Conservation (phyloP, 2,113 vertebrate genomes). For the crab-eating macaque (Macaca fascicularis) region DNA sequence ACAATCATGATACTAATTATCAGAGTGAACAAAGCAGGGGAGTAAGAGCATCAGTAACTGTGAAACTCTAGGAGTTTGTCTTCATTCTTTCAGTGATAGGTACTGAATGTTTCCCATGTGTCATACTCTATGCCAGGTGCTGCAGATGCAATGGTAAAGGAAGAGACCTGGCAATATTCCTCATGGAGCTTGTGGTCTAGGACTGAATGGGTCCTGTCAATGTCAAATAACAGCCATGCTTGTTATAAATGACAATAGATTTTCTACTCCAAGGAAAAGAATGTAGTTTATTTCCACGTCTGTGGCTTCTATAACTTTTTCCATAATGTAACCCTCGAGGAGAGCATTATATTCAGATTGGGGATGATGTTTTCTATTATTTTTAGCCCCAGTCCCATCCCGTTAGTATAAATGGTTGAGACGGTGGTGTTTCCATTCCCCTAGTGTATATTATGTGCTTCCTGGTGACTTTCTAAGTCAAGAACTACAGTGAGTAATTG, state of each 20-base stretch:
- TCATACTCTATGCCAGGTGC: neutral
- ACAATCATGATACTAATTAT: neutral
- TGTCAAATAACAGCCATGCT: neutral
- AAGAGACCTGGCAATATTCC: neutral
- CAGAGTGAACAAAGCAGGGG: neutral
- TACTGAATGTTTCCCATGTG: neutral
- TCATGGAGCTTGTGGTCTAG: neutral
- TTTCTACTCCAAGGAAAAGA: neutral
- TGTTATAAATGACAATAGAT: neutral
- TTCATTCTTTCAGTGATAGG: neutral
- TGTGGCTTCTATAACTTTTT: neutral
- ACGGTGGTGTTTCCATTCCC: neutral
- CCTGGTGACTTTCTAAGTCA: neutral
- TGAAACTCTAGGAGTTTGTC: neutral
- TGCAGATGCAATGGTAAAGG: neutral
- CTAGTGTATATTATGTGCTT: neutral
- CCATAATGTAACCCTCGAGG: neutral
- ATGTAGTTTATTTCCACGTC: neutral
- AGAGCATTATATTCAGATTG: neutral
- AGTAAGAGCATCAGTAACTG: neutral
- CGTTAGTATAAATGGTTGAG: neutral
- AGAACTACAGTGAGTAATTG: neutral
- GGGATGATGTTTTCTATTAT: neutral
- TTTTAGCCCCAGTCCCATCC: neutral
- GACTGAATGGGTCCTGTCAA: neutral